Evolutionary conservation across 2,113 vertebrate species (phyloP), one percentile per base, ranked within the genome.

Genomic region (Corythaixoides concolor): DNA sequence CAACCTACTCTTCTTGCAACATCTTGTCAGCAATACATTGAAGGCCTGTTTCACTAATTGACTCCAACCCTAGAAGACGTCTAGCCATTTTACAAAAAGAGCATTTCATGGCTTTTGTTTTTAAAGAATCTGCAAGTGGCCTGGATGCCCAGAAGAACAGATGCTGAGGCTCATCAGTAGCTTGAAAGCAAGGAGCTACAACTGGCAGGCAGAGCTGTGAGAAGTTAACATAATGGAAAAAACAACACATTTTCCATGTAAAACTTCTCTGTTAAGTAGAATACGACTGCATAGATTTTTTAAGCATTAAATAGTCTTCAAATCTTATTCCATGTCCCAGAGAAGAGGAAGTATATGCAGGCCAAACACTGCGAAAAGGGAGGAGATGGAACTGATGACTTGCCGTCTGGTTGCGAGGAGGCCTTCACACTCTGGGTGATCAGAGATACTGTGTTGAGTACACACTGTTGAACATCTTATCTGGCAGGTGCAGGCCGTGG

Each of bases 211-310:
- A 89, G 62, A 92, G 47, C 26, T 91, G 50, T 85, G 45, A 80
- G 56, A 90, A 94, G 83, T 63, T 92, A 92, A 68, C 55, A 33
- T 81, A 89, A 92, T 94, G 92, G 92, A 95, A 96, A 95, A 89
- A 93, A 22, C 64, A 90, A 84, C 47, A 89, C 43, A 76, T 88
- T 95, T 97, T 97, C 95, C 85, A n/a, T 88, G 77, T 93, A 88
- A 93, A 92, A 39, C 16, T 60, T 64, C 43, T 86, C 64, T 64
- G 7, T 73, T 94, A 94, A 96, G 43, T 59, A 88, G 59, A 83
- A 91, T 37, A 80, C 0, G 24, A 33, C 47, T 85, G 73, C 67
- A 32, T 1, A 18, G 55, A 91, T 96, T 85, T 95, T 96, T 95
- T 27, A 88, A 94, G 70, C 53, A 77, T 89, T 88, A 94, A 83